A percentile compares a stretch with the other conserved stretches of the same genome.
Conservation (phyloP, 2,888 invertebrate species). For the Pterostichus madidus region DNA sequence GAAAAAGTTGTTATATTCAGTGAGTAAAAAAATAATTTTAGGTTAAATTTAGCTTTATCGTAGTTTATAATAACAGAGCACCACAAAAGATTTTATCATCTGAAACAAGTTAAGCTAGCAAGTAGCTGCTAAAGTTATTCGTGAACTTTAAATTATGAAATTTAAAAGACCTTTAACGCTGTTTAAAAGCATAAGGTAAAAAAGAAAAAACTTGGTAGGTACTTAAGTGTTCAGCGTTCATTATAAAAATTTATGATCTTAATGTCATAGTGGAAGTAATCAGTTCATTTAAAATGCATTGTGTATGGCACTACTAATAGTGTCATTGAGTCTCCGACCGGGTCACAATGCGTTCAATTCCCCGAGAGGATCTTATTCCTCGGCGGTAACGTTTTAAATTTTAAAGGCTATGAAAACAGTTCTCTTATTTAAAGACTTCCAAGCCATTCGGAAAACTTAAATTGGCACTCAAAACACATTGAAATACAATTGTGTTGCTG, state of each 20-base stretch:
- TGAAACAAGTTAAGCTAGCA: background rate
- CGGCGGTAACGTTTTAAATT: constrained; percentile 57
- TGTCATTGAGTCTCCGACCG: constrained; percentile 29
- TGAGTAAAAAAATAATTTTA: no score
- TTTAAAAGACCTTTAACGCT: constrained; percentile 32
- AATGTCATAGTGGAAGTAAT: constrained; percentile 58
- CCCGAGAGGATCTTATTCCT: constrained; percentile 56
- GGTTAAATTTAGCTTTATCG: no score
- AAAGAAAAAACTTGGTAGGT: constrained; percentile 32
- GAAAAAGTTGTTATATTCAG: no score
- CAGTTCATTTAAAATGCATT: constrained; percentile 67
- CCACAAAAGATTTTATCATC: background rate
- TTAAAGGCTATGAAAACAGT: constrained; percentile 65
- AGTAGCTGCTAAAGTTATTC: constrained; percentile 18
- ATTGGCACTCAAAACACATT: constrained; percentile 65
- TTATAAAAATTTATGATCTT: constrained; percentile 60
- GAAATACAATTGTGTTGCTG: constrained; percentile 56
- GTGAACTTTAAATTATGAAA: constrained; percentile 28
- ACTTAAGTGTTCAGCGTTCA: constrained; percentile 52
- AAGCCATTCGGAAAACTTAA: constrained; percentile 62
- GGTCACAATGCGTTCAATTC: constrained; percentile 62
- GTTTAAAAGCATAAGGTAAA: constrained; percentile 11
- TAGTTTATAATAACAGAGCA: no score
- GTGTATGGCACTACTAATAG: constrained; percentile 64
- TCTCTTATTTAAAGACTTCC: constrained; percentile 62